A percentile compares a stretch with the other conserved stretches of the same genome.
Conservation (phyloP, 2,797 vertebrate genomes). For the Loriculus beryllinus region DNA sequence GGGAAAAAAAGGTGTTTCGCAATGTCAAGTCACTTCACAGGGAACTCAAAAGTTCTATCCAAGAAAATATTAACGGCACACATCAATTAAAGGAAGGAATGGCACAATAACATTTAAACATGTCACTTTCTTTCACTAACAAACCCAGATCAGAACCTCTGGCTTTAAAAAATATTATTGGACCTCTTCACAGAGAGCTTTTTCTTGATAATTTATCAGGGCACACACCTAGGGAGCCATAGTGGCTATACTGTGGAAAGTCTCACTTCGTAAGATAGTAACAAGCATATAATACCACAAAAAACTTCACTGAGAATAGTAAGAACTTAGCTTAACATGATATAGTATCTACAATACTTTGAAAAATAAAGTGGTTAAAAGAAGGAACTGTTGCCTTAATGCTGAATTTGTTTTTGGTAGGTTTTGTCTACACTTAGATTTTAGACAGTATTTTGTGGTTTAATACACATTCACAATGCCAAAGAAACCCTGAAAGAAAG, state of each 20-base stretch:
- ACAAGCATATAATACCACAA: conserved; percentile 46
- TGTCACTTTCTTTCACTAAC: neutral
- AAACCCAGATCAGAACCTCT: neutral
- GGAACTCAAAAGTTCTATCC: conserved; percentile 3
- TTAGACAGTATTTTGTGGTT: conserved; percentile 68
- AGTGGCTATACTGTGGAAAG: neutral
- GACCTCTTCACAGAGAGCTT: conserved; percentile 19
- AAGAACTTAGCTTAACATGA: conserved; percentile 24
- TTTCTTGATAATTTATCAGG: conserved; percentile 2
- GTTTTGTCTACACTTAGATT: neutral
- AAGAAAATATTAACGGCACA: conserved; percentile 31
- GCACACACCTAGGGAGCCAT: neutral
- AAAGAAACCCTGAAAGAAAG: conserved; percentile 50
- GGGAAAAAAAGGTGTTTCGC: neutral
- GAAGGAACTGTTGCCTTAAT: conserved; percentile 53
- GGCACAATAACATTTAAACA: conserved; percentile 40
- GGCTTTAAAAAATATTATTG: neutral
- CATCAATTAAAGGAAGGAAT: conserved; percentile 25
- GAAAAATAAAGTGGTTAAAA: conserved; percentile 49
- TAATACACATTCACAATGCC: neutral
- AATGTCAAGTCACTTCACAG: conserved; percentile 14
- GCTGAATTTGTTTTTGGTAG: conserved; percentile 30
- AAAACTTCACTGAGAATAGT: neutral
- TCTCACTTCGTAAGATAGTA: conserved; percentile 7
- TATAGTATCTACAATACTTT: conserved; percentile 9